Evolutionary conservation across 2,797 vertebrate genomes (phyloP).

Genomic region (Phalloptychus januarius): DNA sequence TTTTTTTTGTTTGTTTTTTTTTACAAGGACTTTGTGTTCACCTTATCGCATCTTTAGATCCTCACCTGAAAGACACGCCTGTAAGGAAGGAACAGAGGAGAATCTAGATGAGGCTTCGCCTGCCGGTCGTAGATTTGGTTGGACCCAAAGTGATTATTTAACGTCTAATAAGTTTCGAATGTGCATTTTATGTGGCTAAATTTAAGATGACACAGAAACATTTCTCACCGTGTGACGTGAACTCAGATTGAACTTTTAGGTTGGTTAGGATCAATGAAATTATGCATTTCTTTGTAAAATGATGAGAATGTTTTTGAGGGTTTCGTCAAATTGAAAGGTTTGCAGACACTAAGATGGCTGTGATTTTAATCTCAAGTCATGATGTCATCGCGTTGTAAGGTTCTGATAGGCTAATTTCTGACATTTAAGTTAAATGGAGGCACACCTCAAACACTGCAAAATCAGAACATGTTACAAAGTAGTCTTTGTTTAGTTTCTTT

Average conservation of each 20-base stretch:
- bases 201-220: not conserved
- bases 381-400: not conserved
- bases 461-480: too few relatives aligned
- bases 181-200: not conserved
- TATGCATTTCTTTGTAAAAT: too few relatives aligned
- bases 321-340: not conserved
- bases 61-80: constrained; percentile 38
- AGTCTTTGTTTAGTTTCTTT: too few relatives aligned
- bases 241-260: too few relatives aligned
- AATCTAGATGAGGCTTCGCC: not conserved
- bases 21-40: constrained; percentile 51
- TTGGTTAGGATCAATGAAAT: too few relatives aligned
- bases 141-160: constrained; percentile 1
- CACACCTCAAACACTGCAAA: not conserved
- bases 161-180: not conserved
- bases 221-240: too few relatives aligned
- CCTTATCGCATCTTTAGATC: constrained; percentile 50
- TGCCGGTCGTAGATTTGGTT: not conserved
- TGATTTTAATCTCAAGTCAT: not conserved
- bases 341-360: not conserved
- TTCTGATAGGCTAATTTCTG: too few relatives aligned
- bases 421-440: not conserved
- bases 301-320: too few relatives aligned
- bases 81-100: constrained; percentile 17
- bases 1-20: not conserved